Evolutionary conservation across 2,888 invertebrate genomes (phyloP), one percentile per base, ranked within the genome.

Genomic region (Cerceris ruficornis): DNA sequence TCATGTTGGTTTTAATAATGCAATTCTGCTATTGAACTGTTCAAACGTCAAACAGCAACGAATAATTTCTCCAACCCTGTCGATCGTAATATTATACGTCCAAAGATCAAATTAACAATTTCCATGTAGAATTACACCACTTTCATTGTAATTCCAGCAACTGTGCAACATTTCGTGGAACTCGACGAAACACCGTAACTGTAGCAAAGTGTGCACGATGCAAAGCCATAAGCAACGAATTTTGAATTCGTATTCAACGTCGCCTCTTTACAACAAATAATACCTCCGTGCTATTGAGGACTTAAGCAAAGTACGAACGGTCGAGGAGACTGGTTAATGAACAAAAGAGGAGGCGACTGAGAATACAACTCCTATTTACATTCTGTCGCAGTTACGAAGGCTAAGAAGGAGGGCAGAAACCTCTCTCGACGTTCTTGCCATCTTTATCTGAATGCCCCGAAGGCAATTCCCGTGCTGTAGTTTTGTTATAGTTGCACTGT

Each of bases 271-370:
- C 28, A 28, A 28, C 28, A 28, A 60, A 67, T 60, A 68, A 52
- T 68, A 60, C 76, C 78, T 71, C 69, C 46, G 64, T 62, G 58
- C 71, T 75, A 78, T 75, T 55, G 71, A 76, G 68, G 64, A 76
- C 49, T 78, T 78, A 71, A 78, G 68, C 59, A 55, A 69, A 58
- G 46, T 62, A 52, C 59, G 64, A 60, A 62, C 67, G 49, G 57
- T 67, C 77, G 57, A 14, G 77, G 59, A 57, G 59, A 60, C 69
- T 57, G 59, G 64, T 75, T 78, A 68, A 76, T 69, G 76, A 76
- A 76, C 78, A 76, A 78, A 72, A 72, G 68, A 64, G 61, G 57
- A 42, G 46, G 39, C 50, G 54, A 49, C 55, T 13, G 57, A 72
- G 69, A 74, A 65, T 66, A 55, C 57, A 50, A 50, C 68, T 68